Conservation (phyloP, 2,113 vertebrate genomes). For the Suricata suricatta region DNA sequence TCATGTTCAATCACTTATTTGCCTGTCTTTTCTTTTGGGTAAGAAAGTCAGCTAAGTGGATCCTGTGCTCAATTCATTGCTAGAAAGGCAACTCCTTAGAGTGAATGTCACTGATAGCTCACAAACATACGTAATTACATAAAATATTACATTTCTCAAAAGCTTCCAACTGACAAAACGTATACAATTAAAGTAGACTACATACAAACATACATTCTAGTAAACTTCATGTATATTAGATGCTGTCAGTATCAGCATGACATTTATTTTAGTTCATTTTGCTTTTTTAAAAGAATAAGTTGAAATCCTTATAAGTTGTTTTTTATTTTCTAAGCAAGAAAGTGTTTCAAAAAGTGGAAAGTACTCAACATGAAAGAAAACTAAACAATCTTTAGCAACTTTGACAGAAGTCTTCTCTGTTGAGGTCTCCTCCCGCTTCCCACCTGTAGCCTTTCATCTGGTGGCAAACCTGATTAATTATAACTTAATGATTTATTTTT, state of each 20-base stretch:
- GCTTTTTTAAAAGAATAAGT: conserved; percentile 3
- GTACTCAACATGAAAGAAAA: neutral
- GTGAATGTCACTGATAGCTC: neutral
- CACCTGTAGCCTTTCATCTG: neutral
- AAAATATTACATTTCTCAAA: neutral
- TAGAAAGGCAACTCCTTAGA: neutral
- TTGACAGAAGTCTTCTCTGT: neutral
- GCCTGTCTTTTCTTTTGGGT: neutral
- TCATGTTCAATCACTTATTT: neutral
- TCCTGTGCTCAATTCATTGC: neutral
- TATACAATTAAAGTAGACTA: neutral
- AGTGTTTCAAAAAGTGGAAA: neutral
- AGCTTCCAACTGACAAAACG: neutral
- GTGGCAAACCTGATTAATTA: neutral
- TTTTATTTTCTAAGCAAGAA: neutral
- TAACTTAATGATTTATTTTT: neutral
- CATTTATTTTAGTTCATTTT: conserved; percentile 30
- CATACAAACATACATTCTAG: neutral
- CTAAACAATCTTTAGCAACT: neutral
- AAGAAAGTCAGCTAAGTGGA: neutral
- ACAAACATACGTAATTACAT: neutral
- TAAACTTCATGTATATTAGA: neutral
- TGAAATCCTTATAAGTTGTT: neutral
- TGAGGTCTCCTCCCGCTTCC: neutral
- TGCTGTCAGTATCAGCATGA: neutral